A percentile compares a stretch with the other conserved stretches of the same genome.
Evolutionary conservation across 2,888 invertebrate species (phyloP).

Genomic region (Phytoseiulus persimilis): DNA sequence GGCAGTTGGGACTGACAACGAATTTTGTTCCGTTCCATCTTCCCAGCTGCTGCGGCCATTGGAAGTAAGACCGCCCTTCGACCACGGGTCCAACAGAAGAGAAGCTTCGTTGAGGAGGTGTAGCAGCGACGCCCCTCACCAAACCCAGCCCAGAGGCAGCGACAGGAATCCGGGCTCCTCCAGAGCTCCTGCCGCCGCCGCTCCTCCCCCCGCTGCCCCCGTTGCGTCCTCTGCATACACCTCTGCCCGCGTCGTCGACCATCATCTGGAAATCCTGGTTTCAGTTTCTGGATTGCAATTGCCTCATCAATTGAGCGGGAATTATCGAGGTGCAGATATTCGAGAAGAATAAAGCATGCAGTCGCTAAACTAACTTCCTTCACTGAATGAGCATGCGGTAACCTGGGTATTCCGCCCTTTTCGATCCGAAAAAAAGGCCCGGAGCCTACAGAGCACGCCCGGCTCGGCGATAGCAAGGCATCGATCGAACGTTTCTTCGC

Average conservation of each 20-base stretch:
- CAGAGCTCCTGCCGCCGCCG: background rate
- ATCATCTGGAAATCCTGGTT: background rate
- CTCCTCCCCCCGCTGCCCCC: background rate
- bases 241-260: background rate
- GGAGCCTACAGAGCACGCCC: too few relatives aligned
- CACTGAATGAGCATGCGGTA: too few relatives aligned
- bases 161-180: background rate
- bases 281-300: background rate
- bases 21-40: conserved; percentile 32
- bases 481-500: background rate
- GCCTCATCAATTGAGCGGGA: too few relatives aligned
- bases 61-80: conserved; percentile 26
- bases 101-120: background rate
- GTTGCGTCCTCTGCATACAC: too few relatives aligned
- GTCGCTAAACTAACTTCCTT: background rate
- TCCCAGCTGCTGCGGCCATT: conserved; percentile 36
- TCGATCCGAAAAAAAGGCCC: too few relatives aligned
- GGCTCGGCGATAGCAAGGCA: too few relatives aligned
- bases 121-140: background rate
- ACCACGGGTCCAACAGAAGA: background rate
- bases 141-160: background rate
- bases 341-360: background rate
- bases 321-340: too few relatives aligned
- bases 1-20: conserved; percentile 30
- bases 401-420: too few relatives aligned